These are phyloP conservation scores for Oceanites oceanicus DNA, from an alignment of 2,113 vertebrate genomes.

Conservation along the genomic window DNA sequence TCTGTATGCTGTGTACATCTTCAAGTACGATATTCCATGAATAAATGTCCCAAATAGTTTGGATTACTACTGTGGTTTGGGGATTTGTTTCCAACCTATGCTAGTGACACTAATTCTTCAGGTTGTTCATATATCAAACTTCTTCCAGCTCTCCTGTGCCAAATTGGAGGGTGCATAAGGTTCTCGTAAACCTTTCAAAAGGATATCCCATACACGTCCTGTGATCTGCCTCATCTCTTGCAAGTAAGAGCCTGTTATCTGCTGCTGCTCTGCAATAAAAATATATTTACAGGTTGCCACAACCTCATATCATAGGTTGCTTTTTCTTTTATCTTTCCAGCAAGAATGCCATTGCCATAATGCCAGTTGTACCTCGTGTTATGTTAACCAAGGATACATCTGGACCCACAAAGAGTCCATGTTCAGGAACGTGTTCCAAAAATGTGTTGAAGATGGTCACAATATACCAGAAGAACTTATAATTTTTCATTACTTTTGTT, in stretches of 20 bases:
- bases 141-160: not conserved
- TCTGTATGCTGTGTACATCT: not conserved
- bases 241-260: not conserved
- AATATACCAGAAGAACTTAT: not conserved
- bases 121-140: not conserved
- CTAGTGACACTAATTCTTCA: not conserved
- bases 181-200: not conserved
- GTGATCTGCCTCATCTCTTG: not conserved
- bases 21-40: not conserved
- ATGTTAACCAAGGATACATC: not conserved
- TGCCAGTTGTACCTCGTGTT: not conserved
- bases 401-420: not conserved
- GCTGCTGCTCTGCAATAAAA: not conserved
- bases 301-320: rapidly evolving
- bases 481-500: not conserved
- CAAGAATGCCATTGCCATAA: rapidly evolving
- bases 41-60: not conserved
- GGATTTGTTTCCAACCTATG: not conserved
- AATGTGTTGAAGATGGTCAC: not conserved
- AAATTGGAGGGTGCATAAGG: not conserved
- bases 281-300: not conserved
- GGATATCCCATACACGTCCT: not conserved
- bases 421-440: not conserved
- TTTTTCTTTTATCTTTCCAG: not conserved
- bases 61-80: not conserved